Conservation (phyloP, 2,888 invertebrate genomes). For the Agonopterix arenella region DNA sequence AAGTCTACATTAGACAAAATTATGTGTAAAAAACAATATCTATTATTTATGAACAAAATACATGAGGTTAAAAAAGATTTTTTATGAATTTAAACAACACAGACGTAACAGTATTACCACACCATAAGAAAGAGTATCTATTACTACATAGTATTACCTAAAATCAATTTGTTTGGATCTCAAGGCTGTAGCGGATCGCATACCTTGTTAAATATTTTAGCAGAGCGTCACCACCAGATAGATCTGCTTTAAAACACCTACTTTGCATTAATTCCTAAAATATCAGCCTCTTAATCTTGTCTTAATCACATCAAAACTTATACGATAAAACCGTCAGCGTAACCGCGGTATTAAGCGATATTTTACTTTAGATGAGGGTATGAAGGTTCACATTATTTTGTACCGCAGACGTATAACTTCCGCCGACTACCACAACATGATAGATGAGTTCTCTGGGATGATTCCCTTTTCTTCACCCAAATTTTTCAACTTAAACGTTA, state of each 20-base stretch:
- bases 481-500: constrained; percentile 66
- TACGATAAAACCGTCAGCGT: neutral
- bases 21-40: too few relatives aligned
- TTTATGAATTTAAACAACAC: too few relatives aligned
- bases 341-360: constrained; percentile 21
- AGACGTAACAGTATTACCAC: too few relatives aligned
- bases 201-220: too few relatives aligned
- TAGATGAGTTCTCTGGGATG: constrained; percentile 52
- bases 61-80: too few relatives aligned
- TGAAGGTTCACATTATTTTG: constrained; percentile 39
- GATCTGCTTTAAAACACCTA: neutral
- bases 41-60: too few relatives aligned
- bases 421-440: constrained; percentile 44
- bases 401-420: constrained; percentile 51
- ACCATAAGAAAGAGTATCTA: too few relatives aligned
- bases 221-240: too few relatives aligned
- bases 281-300: neutral
- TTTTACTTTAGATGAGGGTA: constrained; percentile 31
- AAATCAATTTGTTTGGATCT: too few relatives aligned
- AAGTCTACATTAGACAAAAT: too few relatives aligned
- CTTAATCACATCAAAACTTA: neutral
- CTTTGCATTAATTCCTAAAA: neutral
- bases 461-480: constrained; percentile 52
- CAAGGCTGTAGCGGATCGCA: too few relatives aligned
- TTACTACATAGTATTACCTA: too few relatives aligned